phyloP scores from a whole-genome alignment of 2,888 invertebrate species.

The Oeneis ivallda region DNA sequence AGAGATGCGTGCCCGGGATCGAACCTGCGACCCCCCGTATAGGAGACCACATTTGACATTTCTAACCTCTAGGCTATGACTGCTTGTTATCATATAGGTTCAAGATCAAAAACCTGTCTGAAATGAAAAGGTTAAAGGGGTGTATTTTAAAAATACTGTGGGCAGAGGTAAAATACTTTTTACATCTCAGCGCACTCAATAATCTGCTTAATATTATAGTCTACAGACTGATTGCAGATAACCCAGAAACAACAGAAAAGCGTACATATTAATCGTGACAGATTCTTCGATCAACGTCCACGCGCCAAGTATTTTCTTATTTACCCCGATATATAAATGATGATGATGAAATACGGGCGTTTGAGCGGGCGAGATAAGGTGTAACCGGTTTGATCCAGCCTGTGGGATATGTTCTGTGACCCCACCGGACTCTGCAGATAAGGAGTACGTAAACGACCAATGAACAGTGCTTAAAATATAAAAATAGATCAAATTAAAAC shows the following conservation, averaged over 20 bases:
- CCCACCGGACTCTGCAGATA: conserved; percentile 49
- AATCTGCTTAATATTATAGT: background rate
- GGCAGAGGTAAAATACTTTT: too few species aligned
- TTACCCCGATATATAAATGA: conserved; percentile 16
- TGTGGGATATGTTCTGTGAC: conserved; percentile 51
- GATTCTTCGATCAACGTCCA: conserved; percentile 3
- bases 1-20: too few species aligned
- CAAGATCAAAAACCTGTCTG: too few species aligned
- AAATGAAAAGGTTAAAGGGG: too few species aligned
- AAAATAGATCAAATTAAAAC: conserved; percentile 4
- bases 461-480: background rate
- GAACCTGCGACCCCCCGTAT: too few species aligned
- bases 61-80: too few species aligned
- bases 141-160: too few species aligned
- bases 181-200: background rate
- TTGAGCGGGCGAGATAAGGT: conserved; percentile 47
- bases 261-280: background rate
- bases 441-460: conserved; percentile 17
- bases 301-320: conserved; percentile 26
- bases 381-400: conserved; percentile 56
- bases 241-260: background rate
- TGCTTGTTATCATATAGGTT: too few species aligned
- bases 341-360: conserved; percentile 54
- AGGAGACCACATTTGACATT: too few species aligned
- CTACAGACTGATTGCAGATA: background rate